A percentile compares a stretch with the other conserved stretches of the same genome.
These are phyloP conservation scores for Oostethus manadensis DNA, from an alignment of 2,113 vertebrate genomes.

Conservation along the genomic window DNA sequence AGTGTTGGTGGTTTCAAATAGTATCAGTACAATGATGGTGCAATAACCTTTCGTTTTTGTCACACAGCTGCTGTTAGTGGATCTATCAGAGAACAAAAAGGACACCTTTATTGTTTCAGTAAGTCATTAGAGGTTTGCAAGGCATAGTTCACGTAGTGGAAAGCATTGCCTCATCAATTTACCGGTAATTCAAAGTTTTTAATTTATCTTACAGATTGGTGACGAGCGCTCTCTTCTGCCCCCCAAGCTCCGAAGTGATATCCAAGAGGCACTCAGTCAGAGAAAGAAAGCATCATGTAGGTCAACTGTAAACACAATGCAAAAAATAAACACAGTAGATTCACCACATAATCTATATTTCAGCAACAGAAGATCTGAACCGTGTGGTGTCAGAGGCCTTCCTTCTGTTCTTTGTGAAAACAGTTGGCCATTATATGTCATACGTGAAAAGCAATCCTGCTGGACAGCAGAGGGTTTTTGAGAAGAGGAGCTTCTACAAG, in stretches of 20 bases:
- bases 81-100: conserved; percentile 75
- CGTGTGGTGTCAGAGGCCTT: conserved; percentile 82
- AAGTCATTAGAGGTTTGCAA: conserved; percentile 39
- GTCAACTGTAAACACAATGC: conserved; percentile 7
- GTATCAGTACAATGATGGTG: not conserved
- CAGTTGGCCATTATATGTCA: conserved; percentile 79
- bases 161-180: not conserved
- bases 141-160: not conserved
- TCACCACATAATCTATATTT: not conserved
- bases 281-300: conserved; percentile 55
- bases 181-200: not conserved
- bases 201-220: conserved; percentile 67
- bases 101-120: conserved; percentile 76
- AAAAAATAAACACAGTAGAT: not conserved
- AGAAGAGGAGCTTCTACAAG: conserved; percentile 83
- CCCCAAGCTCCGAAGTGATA: conserved; percentile 78
- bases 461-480: conserved; percentile 64
- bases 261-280: conserved; percentile 63
- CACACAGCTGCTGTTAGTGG: conserved; percentile 81
- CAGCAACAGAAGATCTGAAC: conserved; percentile 84
- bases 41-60: conserved; percentile 7
- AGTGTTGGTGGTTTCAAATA: not conserved
- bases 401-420: conserved; percentile 84
- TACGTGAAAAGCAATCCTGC: conserved; percentile 65
- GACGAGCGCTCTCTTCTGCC: conserved; percentile 85